Base-by-base conservation (phyloP, 1,140 invertebrate genomes). In the Physella acuta region DNA sequence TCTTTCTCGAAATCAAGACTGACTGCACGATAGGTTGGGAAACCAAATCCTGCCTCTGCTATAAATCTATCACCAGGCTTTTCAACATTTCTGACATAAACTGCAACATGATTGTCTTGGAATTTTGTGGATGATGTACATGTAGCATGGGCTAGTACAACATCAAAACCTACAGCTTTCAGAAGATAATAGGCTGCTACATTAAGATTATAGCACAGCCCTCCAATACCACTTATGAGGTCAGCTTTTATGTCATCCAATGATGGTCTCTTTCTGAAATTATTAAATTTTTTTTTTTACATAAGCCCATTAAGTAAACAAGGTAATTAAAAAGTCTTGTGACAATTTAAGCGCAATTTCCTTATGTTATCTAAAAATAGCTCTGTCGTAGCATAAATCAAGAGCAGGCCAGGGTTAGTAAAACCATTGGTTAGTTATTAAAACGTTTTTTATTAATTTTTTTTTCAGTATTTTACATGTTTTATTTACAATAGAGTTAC, bases 201-300 rank as follows among this genome's bases (percentile, higher is more conserved):
- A 56, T 76, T 73, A 0, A 70, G 44, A 36, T 66, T 71, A 39
- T 72, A 73, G 34, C 74, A 76, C 16, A 76, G 55, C 8, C 74
- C 74, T 0, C 72, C 74, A 31, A 67, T 26, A 34, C 70, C 70
- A 3, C 49, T 55, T 24, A 66, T 36, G 8, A 71, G 36, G 17
- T 64, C 55, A n/a, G 60, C 31, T 36, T 72, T 72, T 24, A 76
- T 73, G 37, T 56, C 61, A 5, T 60, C 53, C 34, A 69, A 17
- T 5, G 36, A 65, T 17, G 72, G 74, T 30, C 72, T 52, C 49
- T 58, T 49, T 49, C 74, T 71, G 60, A 62, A 36, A 30, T 30
- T 3, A 49, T 30, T 36, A 67, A 14, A 63, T 24, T 14, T 17
- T 39, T 4, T 33, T 60, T 16, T 11, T 5, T 31, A 60, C 14